These are phyloP conservation scores for Anoura caudifer DNA, from an alignment of 2,113 vertebrate genomes.

Conservation along the genomic window DNA sequence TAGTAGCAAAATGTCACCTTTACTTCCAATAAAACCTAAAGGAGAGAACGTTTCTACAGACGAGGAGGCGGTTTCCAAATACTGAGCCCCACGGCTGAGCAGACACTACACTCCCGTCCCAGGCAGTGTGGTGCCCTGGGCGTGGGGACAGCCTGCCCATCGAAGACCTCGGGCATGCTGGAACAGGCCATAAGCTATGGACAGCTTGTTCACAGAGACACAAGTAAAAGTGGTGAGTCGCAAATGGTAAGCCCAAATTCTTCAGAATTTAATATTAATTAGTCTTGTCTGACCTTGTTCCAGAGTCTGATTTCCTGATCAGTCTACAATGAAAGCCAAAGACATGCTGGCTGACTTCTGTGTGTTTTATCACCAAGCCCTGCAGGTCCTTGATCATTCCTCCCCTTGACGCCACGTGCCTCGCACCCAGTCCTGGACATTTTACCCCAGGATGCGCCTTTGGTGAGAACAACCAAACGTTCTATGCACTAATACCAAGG, in stretches of 20 bases:
- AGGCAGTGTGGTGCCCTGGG: neutral
- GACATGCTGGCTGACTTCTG: neutral
- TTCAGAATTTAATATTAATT: neutral
- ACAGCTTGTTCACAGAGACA: neutral
- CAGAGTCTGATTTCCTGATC: neutral
- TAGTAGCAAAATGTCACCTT: neutral
- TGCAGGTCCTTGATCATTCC: neutral
- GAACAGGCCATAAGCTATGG: neutral
- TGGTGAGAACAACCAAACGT: neutral
- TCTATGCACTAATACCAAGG: neutral
- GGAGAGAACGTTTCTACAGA: neutral
- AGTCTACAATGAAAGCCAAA: neutral
- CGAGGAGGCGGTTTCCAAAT: neutral
- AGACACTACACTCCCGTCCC: neutral
- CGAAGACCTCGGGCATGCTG: neutral
- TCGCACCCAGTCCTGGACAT: neutral
- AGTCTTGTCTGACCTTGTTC: neutral
- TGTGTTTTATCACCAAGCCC: neutral
- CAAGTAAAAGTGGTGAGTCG: too few relatives aligned
- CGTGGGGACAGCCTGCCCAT: neutral
- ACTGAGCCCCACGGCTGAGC: neutral
- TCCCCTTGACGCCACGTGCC: neutral
- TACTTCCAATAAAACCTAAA: neutral
- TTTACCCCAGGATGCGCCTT: neutral
- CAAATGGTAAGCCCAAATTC: neutral